phyloP scores from a whole-genome alignment of 2,113 vertebrate species.

The Myotis yumanensis region DNA sequence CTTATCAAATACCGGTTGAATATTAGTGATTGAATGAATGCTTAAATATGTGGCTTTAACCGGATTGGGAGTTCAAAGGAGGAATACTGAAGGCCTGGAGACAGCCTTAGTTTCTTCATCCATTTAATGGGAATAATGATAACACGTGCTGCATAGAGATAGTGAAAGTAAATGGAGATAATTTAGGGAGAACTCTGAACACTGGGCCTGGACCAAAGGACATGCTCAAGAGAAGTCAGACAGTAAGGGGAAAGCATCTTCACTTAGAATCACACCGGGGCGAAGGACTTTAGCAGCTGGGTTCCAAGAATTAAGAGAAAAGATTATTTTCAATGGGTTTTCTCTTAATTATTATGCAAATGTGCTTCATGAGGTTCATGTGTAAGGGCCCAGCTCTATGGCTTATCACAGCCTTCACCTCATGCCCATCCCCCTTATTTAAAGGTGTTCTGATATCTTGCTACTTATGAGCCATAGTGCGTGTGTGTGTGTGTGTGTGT shows the following conservation, averaged over 20 bases:
- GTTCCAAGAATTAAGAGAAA: background rate
- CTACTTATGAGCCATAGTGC: background rate
- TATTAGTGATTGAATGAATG: background rate
- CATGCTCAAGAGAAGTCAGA: background rate
- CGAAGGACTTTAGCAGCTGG: background rate
- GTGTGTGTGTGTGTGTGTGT: slow-evolving; percentile 21
- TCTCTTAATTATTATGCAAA: slow-evolving; percentile 18
- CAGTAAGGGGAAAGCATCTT: background rate
- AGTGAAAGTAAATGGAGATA: background rate
- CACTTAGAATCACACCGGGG: background rate
- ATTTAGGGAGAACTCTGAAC: background rate
- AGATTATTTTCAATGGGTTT: background rate
- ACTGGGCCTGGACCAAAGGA: background rate
- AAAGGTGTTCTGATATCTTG: background rate
- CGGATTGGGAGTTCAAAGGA: background rate
- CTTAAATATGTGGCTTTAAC: background rate
- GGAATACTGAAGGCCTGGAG: background rate
- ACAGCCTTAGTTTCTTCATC: background rate
- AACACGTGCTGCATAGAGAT: background rate
- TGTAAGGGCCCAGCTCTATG: background rate
- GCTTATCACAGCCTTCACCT: background rate
- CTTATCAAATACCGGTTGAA: accelerated
- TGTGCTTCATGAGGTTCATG: background rate
- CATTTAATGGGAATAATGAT: background rate
- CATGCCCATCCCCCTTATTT: background rate